Conservation (phyloP, 2,113 vertebrate genomes). For the Hydrolagus affinis region DNA sequence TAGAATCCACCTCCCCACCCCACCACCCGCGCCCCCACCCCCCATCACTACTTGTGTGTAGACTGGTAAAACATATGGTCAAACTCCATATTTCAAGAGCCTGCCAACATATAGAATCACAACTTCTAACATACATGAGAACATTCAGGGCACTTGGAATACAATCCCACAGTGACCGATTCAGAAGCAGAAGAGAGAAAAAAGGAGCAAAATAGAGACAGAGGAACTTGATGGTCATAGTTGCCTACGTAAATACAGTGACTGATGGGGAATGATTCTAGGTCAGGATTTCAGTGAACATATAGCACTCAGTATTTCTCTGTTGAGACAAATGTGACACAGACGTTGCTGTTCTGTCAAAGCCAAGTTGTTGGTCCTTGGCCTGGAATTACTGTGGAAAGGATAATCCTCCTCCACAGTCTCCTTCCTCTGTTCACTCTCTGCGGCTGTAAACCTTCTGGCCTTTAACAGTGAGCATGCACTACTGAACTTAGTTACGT, state of each 20-base stretch:
- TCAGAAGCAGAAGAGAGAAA: neutral
- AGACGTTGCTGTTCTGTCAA: neutral
- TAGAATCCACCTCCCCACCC: no score
- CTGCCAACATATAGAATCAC: no score
- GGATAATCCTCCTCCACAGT: neutral
- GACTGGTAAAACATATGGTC: no score
- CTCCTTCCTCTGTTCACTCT: neutral
- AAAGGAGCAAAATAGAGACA: neutral
- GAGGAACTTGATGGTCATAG: neutral
- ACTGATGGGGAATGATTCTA: neutral
- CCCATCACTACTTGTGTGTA: no score
- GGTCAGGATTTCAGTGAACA: neutral
- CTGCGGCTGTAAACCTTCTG: neutral
- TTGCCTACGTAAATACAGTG: neutral
- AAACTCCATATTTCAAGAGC: no score
- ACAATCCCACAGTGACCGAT: neutral
- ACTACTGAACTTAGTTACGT: neutral
- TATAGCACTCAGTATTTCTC: neutral
- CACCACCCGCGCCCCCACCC: no score
- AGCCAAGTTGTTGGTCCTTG: neutral
- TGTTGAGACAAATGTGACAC: neutral
- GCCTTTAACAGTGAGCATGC: neutral
- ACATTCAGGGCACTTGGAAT: neutral
- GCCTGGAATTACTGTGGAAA: neutral
- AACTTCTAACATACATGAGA: no score